Evolutionary conservation across 2,113 vertebrate genomes (phyloP), one percentile per base, ranked within the genome.

Genomic region (Verasper variegatus): DNA sequence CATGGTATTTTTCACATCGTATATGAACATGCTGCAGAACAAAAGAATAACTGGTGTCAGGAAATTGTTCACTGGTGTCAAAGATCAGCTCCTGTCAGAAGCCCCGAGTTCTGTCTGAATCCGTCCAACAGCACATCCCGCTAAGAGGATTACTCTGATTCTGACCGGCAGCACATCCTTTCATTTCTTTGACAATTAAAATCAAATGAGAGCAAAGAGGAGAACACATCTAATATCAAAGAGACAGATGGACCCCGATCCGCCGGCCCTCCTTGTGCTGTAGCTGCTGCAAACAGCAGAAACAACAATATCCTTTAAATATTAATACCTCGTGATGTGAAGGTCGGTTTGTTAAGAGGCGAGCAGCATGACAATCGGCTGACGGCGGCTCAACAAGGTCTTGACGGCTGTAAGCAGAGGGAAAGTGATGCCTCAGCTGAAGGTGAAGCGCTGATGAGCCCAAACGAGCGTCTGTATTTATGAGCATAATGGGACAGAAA

Each of bases 251-350:
- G 59, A 59, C 17, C 66, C 20, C 65, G 75, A 76, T 75, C 68
- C 55, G 2, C 21, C n/a, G 21, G 15, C 27, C 23, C 27, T 71
- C 45, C 21, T 62, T 42, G 55, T 74, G 80, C 69, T 78, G 82
- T n/a, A 18, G 65, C 61, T 62, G 23, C 72, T 62, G 68, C 58
- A 59, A 73, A 73, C 76, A 66, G 59, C 76, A 68, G 5, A 72
- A 27, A 56, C 54, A n/a, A 78, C 51, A 61, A 35, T 61, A 58
- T 71, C 61, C 69, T 63, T 74, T 23, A 64, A 77, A 83, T 83
- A 71, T 78, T 83, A 81, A 85, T 77, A 79, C 71, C 71, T 74
- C 69, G 76, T 88, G 90, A 88, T 81, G n/a, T n/a, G n/a, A n/a
- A 79, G 85, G 79, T 45, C 51, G 80, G 79, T 77, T 87, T 6